Percentiles rank a stretch among this genome's conserved stretches.
phyloP scores from a whole-genome alignment of 64 coral and sea anemone species.

The Stylophora pistillata region DNA sequence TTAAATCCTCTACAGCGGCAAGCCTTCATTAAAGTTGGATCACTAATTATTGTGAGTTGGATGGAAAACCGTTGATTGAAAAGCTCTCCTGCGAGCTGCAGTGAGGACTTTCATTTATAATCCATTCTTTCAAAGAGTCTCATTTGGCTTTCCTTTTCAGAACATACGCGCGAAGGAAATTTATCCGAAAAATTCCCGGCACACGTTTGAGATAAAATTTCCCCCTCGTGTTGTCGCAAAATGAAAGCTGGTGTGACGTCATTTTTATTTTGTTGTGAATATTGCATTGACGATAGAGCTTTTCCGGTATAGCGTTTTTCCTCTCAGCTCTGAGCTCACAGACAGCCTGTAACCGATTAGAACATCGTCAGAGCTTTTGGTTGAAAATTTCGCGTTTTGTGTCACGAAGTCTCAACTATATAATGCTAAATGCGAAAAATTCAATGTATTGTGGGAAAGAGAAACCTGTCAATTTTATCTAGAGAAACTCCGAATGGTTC shows the following conservation, averaged over 20 bases:
- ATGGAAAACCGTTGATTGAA: constrained; percentile 6
- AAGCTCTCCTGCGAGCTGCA: not conserved
- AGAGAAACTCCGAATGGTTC: too few species aligned
- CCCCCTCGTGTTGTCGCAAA: not conserved
- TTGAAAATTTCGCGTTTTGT: too few species aligned
- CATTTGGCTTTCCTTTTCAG: not conserved
- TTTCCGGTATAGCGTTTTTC: not conserved
- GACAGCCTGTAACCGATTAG: not conserved
- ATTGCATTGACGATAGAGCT: not conserved
- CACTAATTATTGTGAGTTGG: constrained; percentile 59
- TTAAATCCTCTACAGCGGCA: not conserved
- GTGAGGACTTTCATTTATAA: too few species aligned
- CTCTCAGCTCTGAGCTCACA: not conserved
- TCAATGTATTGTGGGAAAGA: too few species aligned
- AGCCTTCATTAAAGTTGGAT: constrained; percentile 58
- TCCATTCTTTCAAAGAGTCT: not conserved
- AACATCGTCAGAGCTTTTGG: not conserved
- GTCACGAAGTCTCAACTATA: too few species aligned
- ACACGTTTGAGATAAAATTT: constrained; percentile 6
- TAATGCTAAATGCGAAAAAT: too few species aligned
- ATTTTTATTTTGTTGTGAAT: constrained; percentile 15
- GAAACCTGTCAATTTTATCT: too few species aligned
- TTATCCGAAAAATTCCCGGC: not conserved
- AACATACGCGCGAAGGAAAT: not conserved
- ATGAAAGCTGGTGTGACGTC: constrained; percentile 12